Base-by-base conservation (phyloP, 2,113 vertebrate genomes). In the Indicator indicator region DNA sequence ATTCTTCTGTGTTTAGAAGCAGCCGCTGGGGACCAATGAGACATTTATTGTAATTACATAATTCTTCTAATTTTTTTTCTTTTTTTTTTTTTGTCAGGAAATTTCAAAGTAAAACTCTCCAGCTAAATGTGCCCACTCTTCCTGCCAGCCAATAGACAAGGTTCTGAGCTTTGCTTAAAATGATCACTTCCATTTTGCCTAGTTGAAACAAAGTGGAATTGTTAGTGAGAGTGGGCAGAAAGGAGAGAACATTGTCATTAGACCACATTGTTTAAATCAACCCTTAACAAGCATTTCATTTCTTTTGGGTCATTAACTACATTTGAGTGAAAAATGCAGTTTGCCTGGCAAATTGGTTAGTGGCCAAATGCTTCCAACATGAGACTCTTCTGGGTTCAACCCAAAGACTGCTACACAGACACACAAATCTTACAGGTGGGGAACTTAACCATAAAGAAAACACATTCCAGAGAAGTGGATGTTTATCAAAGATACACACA, bases 41-140 rank as follows among this genome's bases (percentile, higher is more conserved):
- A 97, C 92, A 96, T 95, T 92, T 84, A 92, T 94, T 93, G 71
- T 96, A 97, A 97, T 97, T 97, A 97, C 82, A 93, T 60, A 89
- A 95, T 92, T 96, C 88, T 88, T 91, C 90, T 96, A 97, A 98
- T 97, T 97, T 97, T 94, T 97, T 97, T 96, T 36, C 8, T 88
- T 96, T 50, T 23, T 9, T 48, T 20, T 48, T 16, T 48, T 44
- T 44, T 14, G 94, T 93, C 81, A 75, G 73, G 76, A 86, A 87
- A 73, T 97, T 97, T 97, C 83, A 93, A 94, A 97, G 93, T 62
- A 97, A 95, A 97, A 94, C 79, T 83, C 92, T 90, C 73, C 72
- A 94, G 80, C 54, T 86, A 89, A 89, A 70, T 46, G 46, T 67
- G 38, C 40, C 79, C 63, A 75, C 55, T 32, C 2, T 81, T 95